phyloP scores from a whole-genome alignment of 2,797 vertebrate species.

The Micrastur ruficollis region DNA sequence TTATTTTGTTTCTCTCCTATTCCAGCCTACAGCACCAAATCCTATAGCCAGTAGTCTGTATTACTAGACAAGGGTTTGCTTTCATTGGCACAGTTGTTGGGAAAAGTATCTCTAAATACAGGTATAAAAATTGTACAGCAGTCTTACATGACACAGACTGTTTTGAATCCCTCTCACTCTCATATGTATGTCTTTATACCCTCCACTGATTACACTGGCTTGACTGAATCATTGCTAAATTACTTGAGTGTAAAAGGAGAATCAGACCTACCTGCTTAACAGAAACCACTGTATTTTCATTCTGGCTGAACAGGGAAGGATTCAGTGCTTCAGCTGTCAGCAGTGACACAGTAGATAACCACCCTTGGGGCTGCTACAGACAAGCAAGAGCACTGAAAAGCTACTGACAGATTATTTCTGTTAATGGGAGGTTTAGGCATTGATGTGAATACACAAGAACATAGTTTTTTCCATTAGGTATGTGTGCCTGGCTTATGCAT shows the following conservation, averaged over 20 bases:
- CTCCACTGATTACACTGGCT: background rate
- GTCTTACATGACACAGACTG: background rate
- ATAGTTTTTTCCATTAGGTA: accelerated
- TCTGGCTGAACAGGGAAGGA: background rate
- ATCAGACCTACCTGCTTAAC: background rate
- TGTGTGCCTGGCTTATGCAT: background rate
- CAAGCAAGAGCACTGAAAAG: background rate
- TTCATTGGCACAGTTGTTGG: background rate
- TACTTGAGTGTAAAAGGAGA: background rate
- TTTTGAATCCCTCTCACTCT: background rate
- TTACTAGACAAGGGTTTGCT: background rate
- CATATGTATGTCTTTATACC: background rate
- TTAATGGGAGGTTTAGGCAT: background rate
- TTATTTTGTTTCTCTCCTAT: background rate
- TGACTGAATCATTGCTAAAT: background rate
- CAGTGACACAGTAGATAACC: background rate
- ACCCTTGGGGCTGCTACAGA: background rate
- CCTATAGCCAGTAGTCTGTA: background rate
- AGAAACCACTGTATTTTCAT: background rate
- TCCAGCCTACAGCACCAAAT: background rate
- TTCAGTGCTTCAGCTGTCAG: background rate
- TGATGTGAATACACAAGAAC: background rate
- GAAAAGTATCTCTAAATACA: background rate
- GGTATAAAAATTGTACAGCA: background rate
- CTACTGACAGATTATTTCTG: background rate